Conservation (phyloP, 2,113 vertebrate species). For the Siphamia tubifer region DNA sequence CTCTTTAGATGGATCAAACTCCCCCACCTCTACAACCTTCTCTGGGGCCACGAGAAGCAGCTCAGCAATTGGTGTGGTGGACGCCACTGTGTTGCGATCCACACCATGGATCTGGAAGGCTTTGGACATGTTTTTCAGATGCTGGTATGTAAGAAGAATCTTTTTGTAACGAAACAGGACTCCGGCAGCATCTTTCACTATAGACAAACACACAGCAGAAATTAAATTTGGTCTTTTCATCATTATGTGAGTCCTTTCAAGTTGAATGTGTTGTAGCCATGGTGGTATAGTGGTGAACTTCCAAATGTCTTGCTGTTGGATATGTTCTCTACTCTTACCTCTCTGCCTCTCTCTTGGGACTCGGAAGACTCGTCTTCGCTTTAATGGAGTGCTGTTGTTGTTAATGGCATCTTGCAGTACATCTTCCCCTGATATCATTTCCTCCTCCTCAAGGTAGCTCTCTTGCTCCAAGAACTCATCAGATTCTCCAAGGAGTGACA, state of each 20-base stretch:
- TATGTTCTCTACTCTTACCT: slow-evolving; percentile 67
- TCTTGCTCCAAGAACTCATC: slow-evolving; percentile 78
- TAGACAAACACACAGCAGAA: background rate
- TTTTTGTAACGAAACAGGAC: slow-evolving; percentile 92
- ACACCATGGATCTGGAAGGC: slow-evolving; percentile 90
- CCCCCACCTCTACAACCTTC: slow-evolving; percentile 88
- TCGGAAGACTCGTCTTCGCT: slow-evolving; percentile 80
- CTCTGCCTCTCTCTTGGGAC: slow-evolving; percentile 85
- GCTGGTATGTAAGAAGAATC: slow-evolving; percentile 90
- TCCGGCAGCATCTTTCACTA: slow-evolving; percentile 91
- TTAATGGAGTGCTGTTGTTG: slow-evolving; percentile 76
- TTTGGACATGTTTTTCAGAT: slow-evolving; percentile 90
- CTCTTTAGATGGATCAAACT: slow-evolving; percentile 90
- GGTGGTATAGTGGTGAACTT: too few species aligned
- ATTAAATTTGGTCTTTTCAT: background rate
- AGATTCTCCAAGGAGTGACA: slow-evolving; percentile 76
- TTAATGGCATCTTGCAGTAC: slow-evolving; percentile 70
- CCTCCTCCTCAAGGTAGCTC: slow-evolving; percentile 77
- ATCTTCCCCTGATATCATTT: slow-evolving; percentile 75
- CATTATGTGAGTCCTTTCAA: too few species aligned
- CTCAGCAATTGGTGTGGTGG: slow-evolving; percentile 91
- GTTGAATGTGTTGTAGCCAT: too few species aligned
- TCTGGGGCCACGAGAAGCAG: slow-evolving; percentile 88
- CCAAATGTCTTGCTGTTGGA: background rate
- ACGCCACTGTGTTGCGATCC: slow-evolving; percentile 90